A percentile compares a stretch with the other conserved stretches of the same genome.
phyloP scores from a whole-genome alignment of 2,888 invertebrate species.

The Pyrrhia umbra region DNA sequence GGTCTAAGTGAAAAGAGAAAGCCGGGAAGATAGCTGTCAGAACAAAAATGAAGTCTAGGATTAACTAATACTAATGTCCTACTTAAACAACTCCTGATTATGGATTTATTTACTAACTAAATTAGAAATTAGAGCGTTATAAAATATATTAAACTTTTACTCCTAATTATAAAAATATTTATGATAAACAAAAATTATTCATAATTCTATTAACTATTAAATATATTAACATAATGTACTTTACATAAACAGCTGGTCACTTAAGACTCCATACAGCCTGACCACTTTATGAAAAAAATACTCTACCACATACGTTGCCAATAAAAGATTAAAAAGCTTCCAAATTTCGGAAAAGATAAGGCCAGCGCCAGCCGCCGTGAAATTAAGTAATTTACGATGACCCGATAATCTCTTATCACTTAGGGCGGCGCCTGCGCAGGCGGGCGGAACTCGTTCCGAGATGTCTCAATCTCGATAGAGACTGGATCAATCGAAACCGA shows the following conservation, averaged over 20 bases:
- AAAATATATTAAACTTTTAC: too few species aligned
- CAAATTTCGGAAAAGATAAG: conserved; percentile 38
- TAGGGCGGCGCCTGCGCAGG: conserved; percentile 70
- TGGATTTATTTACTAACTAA: too few species aligned
- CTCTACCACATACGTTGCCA: conserved; percentile 16
- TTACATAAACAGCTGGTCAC: too few species aligned
- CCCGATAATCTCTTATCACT: conserved; percentile 64
- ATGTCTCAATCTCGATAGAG: conserved; percentile 88
- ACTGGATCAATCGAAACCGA: conserved; percentile 87
- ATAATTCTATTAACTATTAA: too few species aligned
- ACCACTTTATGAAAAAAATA: background rate
- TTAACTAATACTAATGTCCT: too few species aligned
- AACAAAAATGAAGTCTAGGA: too few species aligned
- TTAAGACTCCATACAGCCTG: background rate
- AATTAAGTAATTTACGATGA: conserved; percentile 58
- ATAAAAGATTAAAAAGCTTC: conserved; percentile 35
- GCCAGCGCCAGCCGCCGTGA: conserved; percentile 28
- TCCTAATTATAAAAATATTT: too few species aligned
- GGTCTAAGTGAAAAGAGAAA: conserved; percentile 58
- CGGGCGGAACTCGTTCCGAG: conserved; percentile 84
- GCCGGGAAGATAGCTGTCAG: conserved; percentile 29
- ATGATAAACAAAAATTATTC: too few species aligned
- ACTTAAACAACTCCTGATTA: too few species aligned
- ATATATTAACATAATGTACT: too few species aligned
- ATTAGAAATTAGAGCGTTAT: too few species aligned